Conservation (phyloP, 2,113 vertebrate species). For the Ammodytes dubius region DNA sequence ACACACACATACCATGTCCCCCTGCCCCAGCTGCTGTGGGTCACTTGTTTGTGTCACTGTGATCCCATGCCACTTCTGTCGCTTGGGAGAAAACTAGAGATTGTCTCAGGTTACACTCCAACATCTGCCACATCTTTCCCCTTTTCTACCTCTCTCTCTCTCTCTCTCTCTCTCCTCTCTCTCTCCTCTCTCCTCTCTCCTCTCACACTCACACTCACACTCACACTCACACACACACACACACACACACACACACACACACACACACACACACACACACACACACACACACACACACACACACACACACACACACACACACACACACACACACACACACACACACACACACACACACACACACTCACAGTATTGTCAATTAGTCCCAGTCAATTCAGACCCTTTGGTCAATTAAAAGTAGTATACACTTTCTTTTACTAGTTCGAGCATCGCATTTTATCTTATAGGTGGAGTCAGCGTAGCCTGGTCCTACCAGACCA, state of each 20-base stretch:
- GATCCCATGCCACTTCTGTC: constrained; percentile 45
- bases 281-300: constrained; percentile 1
- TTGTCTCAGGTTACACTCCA: constrained; percentile 65
- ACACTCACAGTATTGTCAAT: too few relatives aligned
- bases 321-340: constrained; percentile 3
- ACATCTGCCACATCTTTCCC: constrained; percentile 67
- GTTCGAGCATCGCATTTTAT: background rate
- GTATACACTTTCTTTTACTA: background rate
- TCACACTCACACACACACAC: constrained; percentile 18
- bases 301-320: too few relatives aligned
- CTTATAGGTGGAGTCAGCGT: too few relatives aligned
- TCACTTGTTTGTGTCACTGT: constrained; percentile 62
- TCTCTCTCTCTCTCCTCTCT: background rate
- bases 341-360: background rate
- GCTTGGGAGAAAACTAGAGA: constrained; percentile 47
- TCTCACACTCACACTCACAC: too few relatives aligned
- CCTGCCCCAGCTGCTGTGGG: constrained; percentile 46
- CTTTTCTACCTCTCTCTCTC: background rate
- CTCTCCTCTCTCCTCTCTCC: too few relatives aligned
- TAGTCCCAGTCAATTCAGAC: background rate
- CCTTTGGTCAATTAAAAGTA: background rate
- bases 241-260: background rate
- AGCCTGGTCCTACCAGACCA: too few relatives aligned
- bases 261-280: background rate
- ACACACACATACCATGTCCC: constrained; percentile 45